Conservation (phyloP, 2,113 vertebrate species). For the Hippocampus mohnikei region DNA sequence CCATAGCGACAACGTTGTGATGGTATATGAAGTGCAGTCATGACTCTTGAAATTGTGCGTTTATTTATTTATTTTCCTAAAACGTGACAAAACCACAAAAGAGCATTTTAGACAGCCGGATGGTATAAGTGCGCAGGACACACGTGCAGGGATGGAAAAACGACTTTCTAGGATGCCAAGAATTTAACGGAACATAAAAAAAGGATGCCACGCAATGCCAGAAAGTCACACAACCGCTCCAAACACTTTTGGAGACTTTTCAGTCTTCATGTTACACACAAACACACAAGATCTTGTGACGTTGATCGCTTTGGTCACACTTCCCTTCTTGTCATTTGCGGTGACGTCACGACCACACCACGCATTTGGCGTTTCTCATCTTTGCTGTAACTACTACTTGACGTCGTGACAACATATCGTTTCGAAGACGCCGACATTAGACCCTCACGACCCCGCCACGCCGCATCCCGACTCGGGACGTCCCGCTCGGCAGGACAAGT, state of each 20-base stretch:
- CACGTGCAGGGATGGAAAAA: not conserved
- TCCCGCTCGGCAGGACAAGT: conserved; percentile 33
- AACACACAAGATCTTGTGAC: not conserved
- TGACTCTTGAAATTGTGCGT: not conserved
- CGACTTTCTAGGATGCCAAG: not conserved
- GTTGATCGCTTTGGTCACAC: conserved; percentile 1
- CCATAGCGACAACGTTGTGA: not conserved
- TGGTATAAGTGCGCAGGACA: not conserved
- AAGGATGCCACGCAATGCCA: too few relatives aligned
- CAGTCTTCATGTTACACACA: not conserved
- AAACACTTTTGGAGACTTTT: not conserved
- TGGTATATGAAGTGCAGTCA: not conserved
- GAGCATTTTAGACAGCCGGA: conserved; percentile 1
- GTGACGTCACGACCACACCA: not conserved
- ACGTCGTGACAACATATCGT: not conserved
- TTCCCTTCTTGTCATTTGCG: conserved; percentile 5
- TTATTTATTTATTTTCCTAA: not conserved
- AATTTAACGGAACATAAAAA: not conserved
- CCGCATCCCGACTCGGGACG: conserved; percentile 47
- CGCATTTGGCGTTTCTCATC: not conserved
- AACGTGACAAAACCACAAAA: not conserved
- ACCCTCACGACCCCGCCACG: not conserved
- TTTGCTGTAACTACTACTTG: not conserved
- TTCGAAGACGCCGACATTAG: not conserved
- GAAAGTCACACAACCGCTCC: not conserved